Evolutionary conservation across 2,888 invertebrate species (phyloP), one percentile per base, ranked within the genome.

Genomic region (Noctua fimbriata): DNA sequence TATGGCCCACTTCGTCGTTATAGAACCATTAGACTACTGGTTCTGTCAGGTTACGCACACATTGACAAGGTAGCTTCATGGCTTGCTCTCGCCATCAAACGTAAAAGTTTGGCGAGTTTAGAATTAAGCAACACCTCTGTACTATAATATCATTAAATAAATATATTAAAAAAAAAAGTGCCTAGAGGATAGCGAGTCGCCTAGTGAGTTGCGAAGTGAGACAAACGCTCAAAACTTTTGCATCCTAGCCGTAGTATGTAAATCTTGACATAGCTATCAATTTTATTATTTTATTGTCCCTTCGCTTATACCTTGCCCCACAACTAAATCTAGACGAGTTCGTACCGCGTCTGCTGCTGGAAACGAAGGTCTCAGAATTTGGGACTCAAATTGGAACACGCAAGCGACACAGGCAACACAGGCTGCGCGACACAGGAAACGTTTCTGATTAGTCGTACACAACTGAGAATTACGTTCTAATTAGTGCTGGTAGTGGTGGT

Each of bases 301-400:
- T 78, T 24, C 52, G 67, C 77, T 78, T 55, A 12, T 76, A 12
- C 1, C 10, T 86, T 87, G 47, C 0, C 60, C 88, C 85, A 74
- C 60, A 60, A 52, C 24, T 72, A 80, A 83, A 84, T 83, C 81
- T 84, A 87, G 89, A 65, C 85, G 84, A 81, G 89, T 82, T 84
- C 49, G 66, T 80, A 79, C 79, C 81, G 75, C 78, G 78, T 72
- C 83, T 84, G 74, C 81, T 81, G 76, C 86, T 84, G 84, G 89
- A 88, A 90, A 84, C 88, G 85, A 86, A 90, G 89, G 79, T 89
- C 90, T 91, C 89, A 91, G 91, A 91, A 93, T 92, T 91, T 88
- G 87, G 91, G 91, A 88, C 88, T 80, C 85, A 91, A 91, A 92
- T 93, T 93, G 92, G 92, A 92, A 93, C 93, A 92, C 91, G 90